Evolutionary conservation across 2,113 vertebrate species (phyloP).

Genomic region (Podiceps cristatus): DNA sequence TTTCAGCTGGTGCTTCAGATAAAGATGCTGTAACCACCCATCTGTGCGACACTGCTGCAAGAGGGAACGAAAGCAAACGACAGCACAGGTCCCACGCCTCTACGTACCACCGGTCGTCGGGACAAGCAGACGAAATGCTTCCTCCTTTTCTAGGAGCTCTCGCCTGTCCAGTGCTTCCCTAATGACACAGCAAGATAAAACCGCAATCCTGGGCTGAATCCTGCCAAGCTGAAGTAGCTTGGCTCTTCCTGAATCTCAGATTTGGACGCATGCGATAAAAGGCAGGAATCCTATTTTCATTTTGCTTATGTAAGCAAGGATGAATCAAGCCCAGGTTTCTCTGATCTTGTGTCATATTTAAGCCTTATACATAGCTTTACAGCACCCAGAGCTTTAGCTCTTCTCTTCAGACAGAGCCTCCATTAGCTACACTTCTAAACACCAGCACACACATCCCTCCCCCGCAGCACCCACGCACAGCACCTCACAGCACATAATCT

Average conservation of each 20-base stretch:
- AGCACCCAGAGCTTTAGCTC: neutral
- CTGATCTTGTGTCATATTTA: neutral
- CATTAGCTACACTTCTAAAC: neutral
- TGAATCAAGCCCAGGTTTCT: slow-evolving; percentile 2
- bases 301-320: slow-evolving; percentile 2
- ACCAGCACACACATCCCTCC: slow-evolving; percentile 41
- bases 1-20: neutral
- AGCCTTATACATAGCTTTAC: neutral
- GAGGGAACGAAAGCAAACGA: neutral
- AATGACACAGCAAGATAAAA: neutral
- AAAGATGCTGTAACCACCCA: neutral
- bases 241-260: neutral
- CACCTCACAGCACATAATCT: neutral
- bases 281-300: neutral
- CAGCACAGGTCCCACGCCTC: neutral
- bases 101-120: rapidly evolving
- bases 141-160: neutral
- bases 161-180: neutral
- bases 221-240: neutral
- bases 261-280: neutral
- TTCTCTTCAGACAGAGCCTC: slow-evolving; percentile 9
- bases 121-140: neutral
- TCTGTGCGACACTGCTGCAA: neutral
- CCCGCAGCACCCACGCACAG: neutral
- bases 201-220: neutral